Percentiles rank a stretch among this genome's conserved stretches.
phyloP scores from a whole-genome alignment of 2,113 vertebrate genomes.

The Formicarius rufipectus region DNA sequence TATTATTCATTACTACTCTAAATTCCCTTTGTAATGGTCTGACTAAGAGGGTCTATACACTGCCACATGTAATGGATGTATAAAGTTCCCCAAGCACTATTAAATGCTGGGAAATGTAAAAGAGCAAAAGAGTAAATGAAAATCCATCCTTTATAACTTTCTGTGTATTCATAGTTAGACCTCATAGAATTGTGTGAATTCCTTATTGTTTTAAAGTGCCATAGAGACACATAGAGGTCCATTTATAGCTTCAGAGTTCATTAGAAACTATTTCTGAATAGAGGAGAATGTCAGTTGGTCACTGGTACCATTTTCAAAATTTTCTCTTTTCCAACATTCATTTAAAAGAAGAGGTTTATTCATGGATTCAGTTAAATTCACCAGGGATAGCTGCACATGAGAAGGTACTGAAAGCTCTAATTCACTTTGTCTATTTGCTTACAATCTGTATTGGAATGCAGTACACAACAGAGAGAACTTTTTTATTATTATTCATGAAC shows the following conservation, averaged over 20 bases:
- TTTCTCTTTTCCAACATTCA: conserved; percentile 5
- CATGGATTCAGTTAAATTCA: conserved; percentile 45
- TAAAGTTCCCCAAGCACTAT: background rate
- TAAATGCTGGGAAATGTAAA: background rate
- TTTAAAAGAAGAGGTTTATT: conserved; percentile 54
- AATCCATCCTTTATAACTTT: background rate
- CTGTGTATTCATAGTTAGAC: background rate
- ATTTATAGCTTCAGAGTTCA: background rate
- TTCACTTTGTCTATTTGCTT: conserved; percentile 56
- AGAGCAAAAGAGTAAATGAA: background rate
- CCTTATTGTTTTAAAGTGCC: background rate
- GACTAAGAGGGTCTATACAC: background rate
- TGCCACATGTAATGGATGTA: background rate
- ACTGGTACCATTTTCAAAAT: conserved; percentile 4
- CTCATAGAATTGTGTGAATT: background rate
- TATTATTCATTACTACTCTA: background rate
- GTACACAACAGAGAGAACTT: background rate
- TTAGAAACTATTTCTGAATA: background rate
- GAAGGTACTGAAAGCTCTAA: conserved; percentile 54
- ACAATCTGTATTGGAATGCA: conserved; percentile 37
- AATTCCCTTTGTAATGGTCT: background rate
- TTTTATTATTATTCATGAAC: background rate
- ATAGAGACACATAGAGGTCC: background rate
- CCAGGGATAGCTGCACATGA: background rate
- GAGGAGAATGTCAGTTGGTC: background rate